These are phyloP conservation scores for Polyergus mexicanus DNA, from an alignment of 1,140 invertebrate species.

Conservation along the genomic window DNA sequence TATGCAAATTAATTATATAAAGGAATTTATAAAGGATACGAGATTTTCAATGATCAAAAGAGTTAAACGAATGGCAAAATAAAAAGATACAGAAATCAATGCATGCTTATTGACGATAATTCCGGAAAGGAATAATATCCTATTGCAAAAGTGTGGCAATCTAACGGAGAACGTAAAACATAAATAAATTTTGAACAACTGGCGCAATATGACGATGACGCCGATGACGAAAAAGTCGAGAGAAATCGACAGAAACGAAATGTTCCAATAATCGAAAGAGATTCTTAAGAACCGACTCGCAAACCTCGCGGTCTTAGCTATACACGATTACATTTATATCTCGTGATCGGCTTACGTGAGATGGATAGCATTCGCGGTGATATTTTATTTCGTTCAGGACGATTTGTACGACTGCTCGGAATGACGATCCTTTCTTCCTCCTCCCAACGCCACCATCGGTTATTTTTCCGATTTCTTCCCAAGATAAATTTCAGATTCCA, in stretches of 20 bases:
- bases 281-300: slow-evolving; percentile 56
- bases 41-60: not conserved
- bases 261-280: slow-evolving; percentile 76
- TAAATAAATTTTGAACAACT: slow-evolving; percentile 1
- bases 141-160: not conserved
- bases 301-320: slow-evolving; percentile 51
- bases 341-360: slow-evolving; percentile 76
- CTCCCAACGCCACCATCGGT: slow-evolving; percentile 32
- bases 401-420: slow-evolving; percentile 44
- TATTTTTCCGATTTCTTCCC: slow-evolving; percentile 61
- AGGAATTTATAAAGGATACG: not conserved
- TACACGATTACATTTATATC: slow-evolving; percentile 68
- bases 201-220: slow-evolving; percentile 8
- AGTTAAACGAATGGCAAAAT: not conserved
- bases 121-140: slow-evolving; percentile 5
- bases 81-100: not conserved
- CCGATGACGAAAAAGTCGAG: slow-evolving; percentile 34
- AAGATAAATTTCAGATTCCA: slow-evolving; percentile 68
- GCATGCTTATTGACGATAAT: slow-evolving; percentile 3
- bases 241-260: slow-evolving; percentile 73
- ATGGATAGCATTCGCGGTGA: slow-evolving; percentile 69
- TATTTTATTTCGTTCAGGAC: slow-evolving; percentile 62
- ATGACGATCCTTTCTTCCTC: not conserved
- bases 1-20: not conserved
- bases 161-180: slow-evolving; percentile 52